Evolutionary conservation across 2,888 invertebrate species (phyloP).

Genomic region (Biston betularia): DNA sequence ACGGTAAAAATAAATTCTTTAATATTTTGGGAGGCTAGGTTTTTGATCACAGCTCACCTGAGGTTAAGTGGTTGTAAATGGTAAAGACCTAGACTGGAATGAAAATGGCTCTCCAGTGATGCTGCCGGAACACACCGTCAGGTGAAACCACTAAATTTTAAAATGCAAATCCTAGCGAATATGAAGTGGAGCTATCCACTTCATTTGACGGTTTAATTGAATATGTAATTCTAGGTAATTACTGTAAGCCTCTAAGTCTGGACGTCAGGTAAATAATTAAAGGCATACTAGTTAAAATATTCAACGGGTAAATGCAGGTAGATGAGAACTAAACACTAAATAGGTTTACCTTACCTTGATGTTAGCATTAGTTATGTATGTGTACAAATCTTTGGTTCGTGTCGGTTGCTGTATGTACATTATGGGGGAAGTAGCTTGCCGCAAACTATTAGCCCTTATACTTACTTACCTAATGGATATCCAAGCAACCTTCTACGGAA

Average conservation of each 20-base stretch:
- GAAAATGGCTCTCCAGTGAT: no score
- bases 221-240: slow-evolving; percentile 21
- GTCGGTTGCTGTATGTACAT: slow-evolving; percentile 12
- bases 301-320: slow-evolving; percentile 32
- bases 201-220: slow-evolving; percentile 12
- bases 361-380: slow-evolving; percentile 26
- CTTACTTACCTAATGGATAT: background rate
- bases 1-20: no score
- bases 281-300: slow-evolving; percentile 44
- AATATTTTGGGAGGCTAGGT: no score
- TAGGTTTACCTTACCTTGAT: slow-evolving; percentile 22
- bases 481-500: background rate
- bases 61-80: no score
- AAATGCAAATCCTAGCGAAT: background rate
- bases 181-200: no score
- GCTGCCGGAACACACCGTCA: no score
- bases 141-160: background rate
- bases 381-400: slow-evolving; percentile 23
- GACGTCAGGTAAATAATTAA: slow-evolving; percentile 37
- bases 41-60: no score
- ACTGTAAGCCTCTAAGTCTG: background rate
- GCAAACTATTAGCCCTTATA: background rate
- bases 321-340: slow-evolving; percentile 30
- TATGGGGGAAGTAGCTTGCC: slow-evolving; percentile 8
- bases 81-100: no score